Percentiles rank a stretch among this genome's conserved stretches.
Conservation (phyloP, 2,888 invertebrate genomes). For the Seira ritae region DNA sequence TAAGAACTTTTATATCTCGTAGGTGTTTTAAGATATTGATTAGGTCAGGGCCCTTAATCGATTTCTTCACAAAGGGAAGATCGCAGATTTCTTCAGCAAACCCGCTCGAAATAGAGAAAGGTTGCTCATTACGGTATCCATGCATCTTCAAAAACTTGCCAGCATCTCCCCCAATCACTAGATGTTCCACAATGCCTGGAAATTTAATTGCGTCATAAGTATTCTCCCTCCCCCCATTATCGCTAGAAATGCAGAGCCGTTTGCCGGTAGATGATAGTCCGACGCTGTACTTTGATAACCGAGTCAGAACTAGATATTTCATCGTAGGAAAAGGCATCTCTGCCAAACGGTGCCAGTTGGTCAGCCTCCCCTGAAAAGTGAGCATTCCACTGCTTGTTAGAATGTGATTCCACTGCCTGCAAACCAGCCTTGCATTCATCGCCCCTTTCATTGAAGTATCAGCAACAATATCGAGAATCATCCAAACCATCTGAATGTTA, state of each 20-base stretch:
- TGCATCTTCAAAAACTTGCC: conserved; percentile 10
- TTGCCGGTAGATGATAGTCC: too few species aligned
- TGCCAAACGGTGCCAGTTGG: neutral
- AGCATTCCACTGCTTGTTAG: neutral
- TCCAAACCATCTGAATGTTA: conserved; percentile 28
- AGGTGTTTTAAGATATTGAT: conserved; percentile 16
- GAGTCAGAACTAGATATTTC: neutral
- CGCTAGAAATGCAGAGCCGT: too few species aligned
- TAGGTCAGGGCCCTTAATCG: conserved; percentile 24
- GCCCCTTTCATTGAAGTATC: neutral
- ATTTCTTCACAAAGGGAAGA: neutral
- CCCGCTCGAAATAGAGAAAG: conserved; percentile 36
- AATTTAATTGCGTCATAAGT: neutral
- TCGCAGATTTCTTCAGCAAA: too few species aligned
- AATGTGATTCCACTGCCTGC: conserved; percentile 34
- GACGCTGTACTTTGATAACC: too few species aligned
- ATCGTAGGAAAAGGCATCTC: too few species aligned
- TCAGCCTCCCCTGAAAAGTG: neutral
- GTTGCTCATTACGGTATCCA: neutral
- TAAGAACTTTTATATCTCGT: conserved; percentile 11
- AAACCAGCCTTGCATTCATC: conserved; percentile 21
- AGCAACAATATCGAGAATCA: conserved; percentile 20
- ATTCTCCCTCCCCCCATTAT: too few species aligned
- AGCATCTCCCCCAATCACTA: conserved; percentile 46
- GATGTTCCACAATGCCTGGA: conserved; percentile 24